A percentile compares a stretch with the other conserved stretches of the same genome.
These are phyloP conservation scores for Heliconius hewitsoni DNA, from an alignment of 1,140 invertebrate species.

Conservation along the genomic window DNA sequence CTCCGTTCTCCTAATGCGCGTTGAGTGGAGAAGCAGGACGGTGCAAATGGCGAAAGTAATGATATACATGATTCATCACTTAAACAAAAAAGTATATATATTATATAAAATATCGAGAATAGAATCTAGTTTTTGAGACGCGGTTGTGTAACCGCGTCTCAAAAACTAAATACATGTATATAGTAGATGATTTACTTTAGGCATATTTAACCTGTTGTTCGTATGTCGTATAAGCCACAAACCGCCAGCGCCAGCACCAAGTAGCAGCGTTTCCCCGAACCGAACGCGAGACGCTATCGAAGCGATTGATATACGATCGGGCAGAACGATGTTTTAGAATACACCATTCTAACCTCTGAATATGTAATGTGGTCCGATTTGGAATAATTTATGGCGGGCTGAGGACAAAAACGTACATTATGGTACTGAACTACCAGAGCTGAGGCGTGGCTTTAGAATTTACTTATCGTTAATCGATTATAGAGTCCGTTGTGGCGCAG, in stretches of 20 bases:
- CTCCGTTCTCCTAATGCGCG: no score
- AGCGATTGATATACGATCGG: slow-evolving; percentile 75
- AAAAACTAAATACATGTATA: not conserved
- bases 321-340: slow-evolving; percentile 63
- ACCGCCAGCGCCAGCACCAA: slow-evolving; percentile 47
- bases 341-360: slow-evolving; percentile 68
- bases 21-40: no score
- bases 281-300: slow-evolving; percentile 58
- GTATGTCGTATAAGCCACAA: slow-evolving; percentile 44
- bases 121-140: not conserved
- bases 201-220: slow-evolving; percentile 3
- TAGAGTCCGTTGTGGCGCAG: not conserved
- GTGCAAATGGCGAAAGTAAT: no score
- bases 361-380: slow-evolving; percentile 76
- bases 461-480: slow-evolving; percentile 23
- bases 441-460: slow-evolving; percentile 24
- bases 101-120: no score
- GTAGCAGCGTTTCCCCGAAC: slow-evolving; percentile 63
- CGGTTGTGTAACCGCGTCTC: not conserved
- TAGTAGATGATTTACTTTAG: slow-evolving; percentile 7
- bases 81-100: no score
- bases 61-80: no score
- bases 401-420: slow-evolving; percentile 63
- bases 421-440: slow-evolving; percentile 1
- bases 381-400: slow-evolving; percentile 71